These are phyloP conservation scores for Lampris megalopsis DNA, from an alignment of 2,113 vertebrate species.

Conservation along the genomic window DNA sequence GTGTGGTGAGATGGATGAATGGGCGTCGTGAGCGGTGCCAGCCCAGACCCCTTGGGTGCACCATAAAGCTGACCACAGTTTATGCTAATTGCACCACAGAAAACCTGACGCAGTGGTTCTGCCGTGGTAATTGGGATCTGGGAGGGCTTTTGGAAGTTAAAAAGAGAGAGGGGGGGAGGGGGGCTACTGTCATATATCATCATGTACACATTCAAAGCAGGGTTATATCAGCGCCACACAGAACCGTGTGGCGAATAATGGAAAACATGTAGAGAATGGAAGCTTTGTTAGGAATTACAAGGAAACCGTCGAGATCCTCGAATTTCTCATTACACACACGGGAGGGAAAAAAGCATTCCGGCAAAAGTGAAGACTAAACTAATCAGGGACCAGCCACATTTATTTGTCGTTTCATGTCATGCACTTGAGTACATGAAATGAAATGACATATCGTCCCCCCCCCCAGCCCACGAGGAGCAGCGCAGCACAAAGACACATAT, in stretches of 20 bases:
- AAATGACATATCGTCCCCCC: no score
- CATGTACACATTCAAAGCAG: not conserved
- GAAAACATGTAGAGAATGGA: not conserved
- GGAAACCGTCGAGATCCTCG: not conserved
- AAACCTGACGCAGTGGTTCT: constrained; percentile 58
- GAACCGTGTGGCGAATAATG: not conserved
- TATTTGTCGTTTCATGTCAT: no score
- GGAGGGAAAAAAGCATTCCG: no score
- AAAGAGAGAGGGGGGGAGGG: not conserved
- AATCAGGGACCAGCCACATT: no score
- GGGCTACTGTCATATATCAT: not conserved
- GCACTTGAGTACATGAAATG: no score
- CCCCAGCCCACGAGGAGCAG: no score
- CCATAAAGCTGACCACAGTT: constrained; percentile 52
- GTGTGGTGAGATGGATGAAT: constrained; percentile 44
- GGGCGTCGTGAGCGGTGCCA: constrained; percentile 16
- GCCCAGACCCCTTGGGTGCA: constrained; percentile 32
- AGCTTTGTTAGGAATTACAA: not conserved
- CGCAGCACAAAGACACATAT: no score
- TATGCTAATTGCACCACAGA: constrained; percentile 56
- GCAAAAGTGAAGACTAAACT: no score
- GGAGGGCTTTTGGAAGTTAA: not conserved
- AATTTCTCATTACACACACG: no score
- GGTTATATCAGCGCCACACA: not conserved
- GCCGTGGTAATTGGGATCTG: constrained; percentile 17